These are phyloP conservation scores for Thermophis baileyi DNA, from an alignment of 2,113 vertebrate genomes.

Conservation along the genomic window DNA sequence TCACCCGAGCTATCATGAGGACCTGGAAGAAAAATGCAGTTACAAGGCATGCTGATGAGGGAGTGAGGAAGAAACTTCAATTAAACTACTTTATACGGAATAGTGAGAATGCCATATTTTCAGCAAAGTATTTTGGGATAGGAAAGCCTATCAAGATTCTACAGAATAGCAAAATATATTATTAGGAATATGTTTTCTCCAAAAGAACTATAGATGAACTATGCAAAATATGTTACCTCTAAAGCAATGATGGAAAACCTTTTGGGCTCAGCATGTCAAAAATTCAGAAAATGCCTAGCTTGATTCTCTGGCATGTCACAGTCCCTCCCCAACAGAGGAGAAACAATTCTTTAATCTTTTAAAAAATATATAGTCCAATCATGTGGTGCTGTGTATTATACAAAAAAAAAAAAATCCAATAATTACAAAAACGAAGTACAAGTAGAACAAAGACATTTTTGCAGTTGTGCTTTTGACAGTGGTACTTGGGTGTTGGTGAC, in stretches of 20 bases:
- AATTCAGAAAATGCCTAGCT: background rate
- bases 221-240: background rate
- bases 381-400: background rate
- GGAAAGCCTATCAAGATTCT: background rate
- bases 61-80: background rate
- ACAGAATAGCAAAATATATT: background rate
- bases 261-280: background rate
- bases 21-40: background rate
- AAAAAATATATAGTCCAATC: background rate
- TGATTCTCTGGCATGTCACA: background rate
- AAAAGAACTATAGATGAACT: background rate
- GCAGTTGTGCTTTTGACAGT: background rate
- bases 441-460: background rate
- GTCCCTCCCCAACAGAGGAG: background rate
- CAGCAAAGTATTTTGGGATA: background rate
- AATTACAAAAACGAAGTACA: background rate
- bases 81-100: background rate
- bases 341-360: background rate
- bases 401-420: background rate
- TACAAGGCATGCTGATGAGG: background rate
- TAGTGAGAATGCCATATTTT: background rate
- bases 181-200: background rate
- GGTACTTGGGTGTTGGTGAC: background rate
- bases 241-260: background rate
- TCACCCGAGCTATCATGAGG: background rate